Percentiles rank a stretch among this genome's conserved stretches.
Evolutionary conservation across 1,140 invertebrate species (phyloP).

Genomic region (Gonioctena quinquepunctata): DNA sequence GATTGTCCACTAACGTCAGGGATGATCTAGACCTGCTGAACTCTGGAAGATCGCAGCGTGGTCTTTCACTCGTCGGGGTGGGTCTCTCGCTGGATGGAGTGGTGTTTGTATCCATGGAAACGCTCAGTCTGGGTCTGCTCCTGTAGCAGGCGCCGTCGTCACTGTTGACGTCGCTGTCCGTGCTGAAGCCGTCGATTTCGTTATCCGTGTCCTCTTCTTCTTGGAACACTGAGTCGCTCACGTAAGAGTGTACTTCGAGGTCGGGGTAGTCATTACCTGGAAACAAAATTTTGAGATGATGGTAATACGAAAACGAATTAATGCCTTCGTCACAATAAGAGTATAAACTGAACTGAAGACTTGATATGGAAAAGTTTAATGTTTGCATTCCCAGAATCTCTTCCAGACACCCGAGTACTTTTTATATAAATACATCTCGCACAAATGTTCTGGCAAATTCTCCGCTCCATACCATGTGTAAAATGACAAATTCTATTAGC

Average conservation of each 20-base stretch:
- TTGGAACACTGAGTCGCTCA: constrained; percentile 75
- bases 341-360: no score
- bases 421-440: no score
- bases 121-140: constrained; percentile 25
- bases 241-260: constrained; percentile 65
- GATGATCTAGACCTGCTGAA: constrained; percentile 33
- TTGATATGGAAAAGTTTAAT: no score
- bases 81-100: constrained; percentile 24
- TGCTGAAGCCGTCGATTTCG: constrained; percentile 78
- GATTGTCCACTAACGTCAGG: constrained; percentile 29
- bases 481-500: no score
- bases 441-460: no score
- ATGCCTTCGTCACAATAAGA: no score
- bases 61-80: constrained; percentile 25
- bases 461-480: no score
- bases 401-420: no score
- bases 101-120: not conserved
- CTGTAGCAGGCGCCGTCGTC: constrained; percentile 42
- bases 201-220: constrained; percentile 74
- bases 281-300: not conserved
- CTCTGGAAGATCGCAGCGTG: constrained; percentile 9
- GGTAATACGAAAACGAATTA: no score
- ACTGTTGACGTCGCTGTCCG: constrained; percentile 69
- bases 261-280: constrained; percentile 68
- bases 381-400: no score